A percentile compares a stretch with the other conserved stretches of the same genome.
Evolutionary conservation across 2,797 vertebrate genomes (phyloP).

Genomic region (Cephalopachus bancanus): DNA sequence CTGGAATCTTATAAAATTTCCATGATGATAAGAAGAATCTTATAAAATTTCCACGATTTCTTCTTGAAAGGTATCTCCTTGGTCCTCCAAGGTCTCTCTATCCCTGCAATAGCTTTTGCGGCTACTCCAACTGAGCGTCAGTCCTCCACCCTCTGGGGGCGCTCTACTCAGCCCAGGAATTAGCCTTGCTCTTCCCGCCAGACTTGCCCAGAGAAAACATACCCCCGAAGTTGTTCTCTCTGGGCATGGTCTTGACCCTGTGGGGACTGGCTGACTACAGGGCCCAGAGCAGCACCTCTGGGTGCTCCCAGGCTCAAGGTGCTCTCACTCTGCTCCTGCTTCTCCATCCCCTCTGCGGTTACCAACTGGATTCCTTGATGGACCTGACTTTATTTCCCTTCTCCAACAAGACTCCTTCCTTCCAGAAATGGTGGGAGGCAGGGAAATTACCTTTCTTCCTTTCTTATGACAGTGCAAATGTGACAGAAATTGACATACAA

Average conservation of each 20-base stretch:
- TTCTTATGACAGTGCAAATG: not conserved
- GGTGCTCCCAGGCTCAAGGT: not conserved
- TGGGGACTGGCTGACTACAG: not conserved
- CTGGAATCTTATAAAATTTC: not conserved
- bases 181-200: not conserved
- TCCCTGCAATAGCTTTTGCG: not conserved
- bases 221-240: not conserved
- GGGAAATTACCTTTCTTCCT: not conserved
- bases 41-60: not conserved
- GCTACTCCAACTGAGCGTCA: not conserved
- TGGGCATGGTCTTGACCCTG: not conserved
- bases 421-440: not conserved
- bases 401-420: not conserved
- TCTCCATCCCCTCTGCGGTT: no score
- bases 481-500: not conserved
- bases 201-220: not conserved
- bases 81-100: not conserved
- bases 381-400: not conserved
- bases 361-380: not conserved
- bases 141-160: not conserved
- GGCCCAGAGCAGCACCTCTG: not conserved
- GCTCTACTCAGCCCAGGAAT: not conserved
- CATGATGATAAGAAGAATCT: not conserved
- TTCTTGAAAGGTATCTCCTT: not conserved
- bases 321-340: not conserved